Percentiles rank a stretch among this genome's conserved stretches.
Evolutionary conservation across 2,113 vertebrate species (phyloP).

Genomic region (Crotalus tigris): DNA sequence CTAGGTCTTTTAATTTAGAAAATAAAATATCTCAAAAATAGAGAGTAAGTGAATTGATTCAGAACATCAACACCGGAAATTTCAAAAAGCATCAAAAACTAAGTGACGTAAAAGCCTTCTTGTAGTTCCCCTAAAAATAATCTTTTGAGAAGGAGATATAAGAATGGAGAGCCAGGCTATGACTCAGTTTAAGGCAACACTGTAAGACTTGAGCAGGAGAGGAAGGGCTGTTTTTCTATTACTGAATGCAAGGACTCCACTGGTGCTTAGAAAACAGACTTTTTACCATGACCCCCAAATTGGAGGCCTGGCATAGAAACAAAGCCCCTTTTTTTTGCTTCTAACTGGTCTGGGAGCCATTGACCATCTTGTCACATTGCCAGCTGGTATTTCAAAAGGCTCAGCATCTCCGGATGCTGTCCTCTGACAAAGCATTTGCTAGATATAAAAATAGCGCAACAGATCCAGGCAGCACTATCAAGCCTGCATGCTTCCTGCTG

Average conservation of each 20-base stretch:
- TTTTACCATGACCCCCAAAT: not conserved
- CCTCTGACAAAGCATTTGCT: constrained; percentile 61
- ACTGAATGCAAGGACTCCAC: not conserved
- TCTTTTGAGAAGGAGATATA: not conserved
- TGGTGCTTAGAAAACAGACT: not conserved
- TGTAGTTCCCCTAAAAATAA: not conserved
- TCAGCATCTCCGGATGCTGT: constrained; percentile 43
- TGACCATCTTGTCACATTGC: constrained; percentile 1
- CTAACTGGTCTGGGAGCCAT: not conserved
- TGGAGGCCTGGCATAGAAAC: not conserved
- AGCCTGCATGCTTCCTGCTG: constrained; percentile 55
- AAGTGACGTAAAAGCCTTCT: not conserved
- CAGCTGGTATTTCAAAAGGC: constrained; percentile 28
- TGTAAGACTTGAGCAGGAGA: not conserved
- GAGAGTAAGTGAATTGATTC: not conserved
- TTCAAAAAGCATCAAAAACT: not conserved
- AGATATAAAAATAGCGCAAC: constrained; percentile 48
- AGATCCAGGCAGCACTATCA: constrained; percentile 17
- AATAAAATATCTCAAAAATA: not conserved
- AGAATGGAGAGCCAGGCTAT: not conserved
- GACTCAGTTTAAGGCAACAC: not conserved
- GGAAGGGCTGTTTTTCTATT: not conserved
- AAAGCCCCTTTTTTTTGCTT: not conserved
- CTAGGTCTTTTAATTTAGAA: not conserved
- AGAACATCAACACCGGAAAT: not conserved